phyloP scores from a whole-genome alignment of 2,113 vertebrate species.

The Gymnorhina tibicen region DNA sequence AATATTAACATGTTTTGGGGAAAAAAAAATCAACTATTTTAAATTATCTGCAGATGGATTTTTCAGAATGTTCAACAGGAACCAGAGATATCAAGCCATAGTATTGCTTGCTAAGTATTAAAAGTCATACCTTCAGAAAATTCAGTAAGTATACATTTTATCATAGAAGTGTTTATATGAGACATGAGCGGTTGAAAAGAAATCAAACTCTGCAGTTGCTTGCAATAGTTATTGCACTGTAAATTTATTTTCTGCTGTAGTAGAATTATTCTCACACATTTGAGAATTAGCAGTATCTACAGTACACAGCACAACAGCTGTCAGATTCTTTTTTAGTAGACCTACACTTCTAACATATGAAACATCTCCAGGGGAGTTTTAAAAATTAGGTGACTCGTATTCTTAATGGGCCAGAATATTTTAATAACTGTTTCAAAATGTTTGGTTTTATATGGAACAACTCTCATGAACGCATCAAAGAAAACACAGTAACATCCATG shows the following conservation, averaged over 20 bases:
- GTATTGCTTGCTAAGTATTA: background rate
- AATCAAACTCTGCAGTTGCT: background rate
- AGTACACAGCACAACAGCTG: background rate
- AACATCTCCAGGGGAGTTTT: background rate
- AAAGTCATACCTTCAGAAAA: background rate
- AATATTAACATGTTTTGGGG: background rate
- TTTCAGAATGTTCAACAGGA: background rate
- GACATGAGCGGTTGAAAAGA: background rate
- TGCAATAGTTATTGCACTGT: background rate
- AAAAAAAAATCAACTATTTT: background rate
- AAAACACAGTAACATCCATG: background rate
- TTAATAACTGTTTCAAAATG: background rate
- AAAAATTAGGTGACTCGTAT: constrained; percentile 10
- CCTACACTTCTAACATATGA: background rate
- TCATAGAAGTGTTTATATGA: background rate
- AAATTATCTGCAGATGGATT: background rate
- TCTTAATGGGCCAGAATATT: background rate
- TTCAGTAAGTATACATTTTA: background rate
- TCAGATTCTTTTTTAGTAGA: background rate
- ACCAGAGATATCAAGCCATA: background rate
- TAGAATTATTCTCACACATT: background rate
- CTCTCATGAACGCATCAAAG: background rate
- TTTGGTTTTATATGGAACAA: background rate
- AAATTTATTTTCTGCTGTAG: background rate
- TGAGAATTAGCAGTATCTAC: background rate